These are phyloP conservation scores for Pseudobourletiella spinata DNA, from an alignment of 1,140 invertebrate genomes.

Conservation along the genomic window DNA sequence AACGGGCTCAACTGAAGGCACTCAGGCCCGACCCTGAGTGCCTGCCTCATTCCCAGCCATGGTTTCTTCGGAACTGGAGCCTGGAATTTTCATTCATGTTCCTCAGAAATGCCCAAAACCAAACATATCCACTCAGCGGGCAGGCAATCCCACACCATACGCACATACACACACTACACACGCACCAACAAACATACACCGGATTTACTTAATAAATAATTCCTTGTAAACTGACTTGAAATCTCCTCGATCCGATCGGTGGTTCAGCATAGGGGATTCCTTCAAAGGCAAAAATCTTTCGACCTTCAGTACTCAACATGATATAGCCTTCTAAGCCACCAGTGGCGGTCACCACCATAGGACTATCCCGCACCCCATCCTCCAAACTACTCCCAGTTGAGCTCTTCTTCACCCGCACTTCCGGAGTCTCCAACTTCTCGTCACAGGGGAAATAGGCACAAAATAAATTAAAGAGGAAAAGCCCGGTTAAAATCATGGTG, in stretches of 20 bases:
- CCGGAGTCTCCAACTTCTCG: background rate
- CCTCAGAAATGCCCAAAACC: too few species aligned
- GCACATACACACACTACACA: background rate
- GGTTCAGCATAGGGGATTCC: background rate
- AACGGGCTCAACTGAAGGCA: slow-evolving; percentile 25
- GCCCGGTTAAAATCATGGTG: too few species aligned
- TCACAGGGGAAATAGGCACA: slow-evolving; percentile 20
- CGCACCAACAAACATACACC: background rate
- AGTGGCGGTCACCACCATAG: background rate
- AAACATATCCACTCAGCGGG: too few species aligned
- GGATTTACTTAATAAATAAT: background rate
- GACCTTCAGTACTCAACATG: background rate
- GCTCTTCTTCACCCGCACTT: background rate
- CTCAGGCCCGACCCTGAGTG: slow-evolving; percentile 13
- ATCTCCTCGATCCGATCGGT: background rate
- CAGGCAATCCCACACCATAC: too few species aligned
- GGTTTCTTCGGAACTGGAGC: slow-evolving; percentile 14
- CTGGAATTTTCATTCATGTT: too few species aligned
- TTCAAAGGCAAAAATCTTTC: slow-evolving; percentile 4
- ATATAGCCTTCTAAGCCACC: slow-evolving; percentile 1
- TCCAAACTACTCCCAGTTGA: background rate
- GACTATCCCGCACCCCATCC: background rate
- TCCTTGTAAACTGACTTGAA: background rate
- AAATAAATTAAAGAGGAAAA: slow-evolving; percentile 16
- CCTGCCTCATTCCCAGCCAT: slow-evolving; percentile 21